phyloP scores from a whole-genome alignment of 2,113 vertebrate genomes.

The Onychostruthus taczanowskii region DNA sequence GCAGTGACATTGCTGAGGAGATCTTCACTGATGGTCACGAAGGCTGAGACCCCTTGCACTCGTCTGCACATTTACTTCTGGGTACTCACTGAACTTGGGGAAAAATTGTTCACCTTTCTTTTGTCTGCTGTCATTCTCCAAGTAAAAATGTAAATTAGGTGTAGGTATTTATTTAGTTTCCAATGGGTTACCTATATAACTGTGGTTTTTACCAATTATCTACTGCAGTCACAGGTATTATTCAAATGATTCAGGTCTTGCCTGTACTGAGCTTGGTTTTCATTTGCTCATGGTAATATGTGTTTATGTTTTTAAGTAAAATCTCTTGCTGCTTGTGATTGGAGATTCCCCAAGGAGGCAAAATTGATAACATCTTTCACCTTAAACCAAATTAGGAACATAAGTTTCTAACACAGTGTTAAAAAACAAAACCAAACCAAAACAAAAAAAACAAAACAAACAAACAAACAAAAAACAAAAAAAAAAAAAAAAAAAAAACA shows the following conservation, averaged over 20 bases:
- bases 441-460: not conserved
- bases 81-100: not conserved
- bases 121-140: not conserved
- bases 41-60: not conserved
- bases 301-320: not conserved
- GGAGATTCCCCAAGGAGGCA: not conserved
- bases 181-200: not conserved
- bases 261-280: not conserved
- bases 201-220: not conserved
- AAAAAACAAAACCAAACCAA: not conserved
- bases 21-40: not conserved
- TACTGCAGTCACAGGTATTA: not conserved
- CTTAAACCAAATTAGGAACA: not conserved
- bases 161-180: not conserved
- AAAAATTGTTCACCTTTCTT: not conserved
- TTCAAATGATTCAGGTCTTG: not conserved
- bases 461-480: not conserved
- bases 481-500: too few species aligned
- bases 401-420: not conserved
- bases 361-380: constrained; percentile 6
- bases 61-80: not conserved
- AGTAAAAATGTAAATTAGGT: not conserved
- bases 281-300: not conserved
- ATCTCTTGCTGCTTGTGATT: not conserved
- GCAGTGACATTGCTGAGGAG: not conserved